A percentile compares a stretch with the other conserved stretches of the same genome.
Conservation (phyloP, 2,113 vertebrate genomes). For the Pelecanus crispus region DNA sequence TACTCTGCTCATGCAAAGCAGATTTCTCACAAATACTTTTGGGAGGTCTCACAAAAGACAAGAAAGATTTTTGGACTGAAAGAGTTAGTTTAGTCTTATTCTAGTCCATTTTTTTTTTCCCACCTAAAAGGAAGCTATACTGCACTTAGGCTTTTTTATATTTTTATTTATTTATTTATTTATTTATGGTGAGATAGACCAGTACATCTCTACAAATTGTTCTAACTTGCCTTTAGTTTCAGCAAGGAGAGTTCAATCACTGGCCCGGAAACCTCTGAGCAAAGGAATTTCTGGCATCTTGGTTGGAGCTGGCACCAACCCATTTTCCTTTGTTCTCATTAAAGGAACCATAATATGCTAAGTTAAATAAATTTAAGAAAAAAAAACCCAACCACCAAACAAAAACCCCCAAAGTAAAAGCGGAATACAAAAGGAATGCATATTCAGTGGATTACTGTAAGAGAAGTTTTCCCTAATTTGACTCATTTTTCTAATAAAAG, state of each 20-base stretch:
- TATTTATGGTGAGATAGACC: background rate
- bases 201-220: background rate
- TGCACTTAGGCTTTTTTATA: fast-evolving
- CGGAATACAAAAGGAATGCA: background rate
- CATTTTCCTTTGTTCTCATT: conserved; percentile 55
- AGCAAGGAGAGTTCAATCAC: background rate
- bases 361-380: background rate
- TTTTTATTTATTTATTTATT: too few species aligned
- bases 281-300: conserved; percentile 63
- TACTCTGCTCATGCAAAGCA: background rate
- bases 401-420: background rate
- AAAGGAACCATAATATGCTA: conserved; percentile 42
- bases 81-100: background rate
- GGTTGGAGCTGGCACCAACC: conserved; percentile 35
- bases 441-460: background rate
- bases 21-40: background rate
- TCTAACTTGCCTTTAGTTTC: conserved; percentile 25
- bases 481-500: background rate
- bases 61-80: background rate
- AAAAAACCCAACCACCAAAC: background rate
- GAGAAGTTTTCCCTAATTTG: background rate
- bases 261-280: conserved; percentile 36
- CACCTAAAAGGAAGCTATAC: background rate
- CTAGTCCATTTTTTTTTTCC: background rate
- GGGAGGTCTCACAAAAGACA: background rate